These are phyloP conservation scores for Megaceryle maxima DNA, from an alignment of 2,113 vertebrate species.

Conservation along the genomic window DNA sequence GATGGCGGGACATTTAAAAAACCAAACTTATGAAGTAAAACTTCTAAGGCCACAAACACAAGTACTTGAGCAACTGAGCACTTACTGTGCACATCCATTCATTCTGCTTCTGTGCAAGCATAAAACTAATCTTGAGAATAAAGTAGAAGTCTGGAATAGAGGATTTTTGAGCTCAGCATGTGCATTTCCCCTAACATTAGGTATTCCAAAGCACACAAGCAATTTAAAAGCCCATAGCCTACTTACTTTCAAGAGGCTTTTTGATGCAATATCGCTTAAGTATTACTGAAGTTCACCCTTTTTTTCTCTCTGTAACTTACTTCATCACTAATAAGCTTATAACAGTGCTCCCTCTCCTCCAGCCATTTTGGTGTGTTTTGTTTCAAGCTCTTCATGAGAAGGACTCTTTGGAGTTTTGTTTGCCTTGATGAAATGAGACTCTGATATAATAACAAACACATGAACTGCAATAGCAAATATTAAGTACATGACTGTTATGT, in stretches of 20 bases:
- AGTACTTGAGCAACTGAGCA: not conserved
- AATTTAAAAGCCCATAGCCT: not conserved
- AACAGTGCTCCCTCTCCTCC: not conserved
- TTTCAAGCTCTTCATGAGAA: not conserved
- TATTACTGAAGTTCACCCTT: not conserved
- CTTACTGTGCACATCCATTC: not conserved
- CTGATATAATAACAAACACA: not conserved
- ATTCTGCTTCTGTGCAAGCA: not conserved
- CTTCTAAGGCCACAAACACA: not conserved
- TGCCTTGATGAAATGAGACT: not conserved
- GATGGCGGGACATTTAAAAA: not conserved
- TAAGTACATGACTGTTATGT: not conserved
- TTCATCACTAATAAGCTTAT: not conserved
- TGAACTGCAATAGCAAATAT: not conserved
- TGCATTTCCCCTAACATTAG: not conserved
- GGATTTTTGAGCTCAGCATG: not conserved
- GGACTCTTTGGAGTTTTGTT: not conserved
- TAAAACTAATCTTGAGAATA: not conserved
- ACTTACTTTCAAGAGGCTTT: not conserved
- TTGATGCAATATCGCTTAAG: not conserved
- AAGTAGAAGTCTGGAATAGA: not conserved
- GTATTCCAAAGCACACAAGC: not conserved
- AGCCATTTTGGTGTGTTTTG: not conserved
- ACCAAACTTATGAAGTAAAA: not conserved
- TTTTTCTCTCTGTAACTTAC: not conserved